These are phyloP conservation scores for Charadrius vociferus DNA, from an alignment of 2,113 vertebrate genomes.

Conservation along the genomic window DNA sequence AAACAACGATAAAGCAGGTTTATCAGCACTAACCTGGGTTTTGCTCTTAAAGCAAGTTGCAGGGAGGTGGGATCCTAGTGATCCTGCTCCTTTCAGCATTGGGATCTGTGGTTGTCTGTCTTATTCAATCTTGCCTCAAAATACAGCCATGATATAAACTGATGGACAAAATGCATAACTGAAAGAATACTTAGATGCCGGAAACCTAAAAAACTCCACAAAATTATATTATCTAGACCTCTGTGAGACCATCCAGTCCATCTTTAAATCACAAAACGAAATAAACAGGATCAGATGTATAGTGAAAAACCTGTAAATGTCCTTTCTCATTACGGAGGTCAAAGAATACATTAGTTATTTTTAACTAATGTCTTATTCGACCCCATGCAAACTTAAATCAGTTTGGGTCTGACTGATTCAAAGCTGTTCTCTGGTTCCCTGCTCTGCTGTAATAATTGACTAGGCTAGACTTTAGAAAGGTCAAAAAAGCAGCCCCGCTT, in stretches of 20 bases:
- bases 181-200: background rate
- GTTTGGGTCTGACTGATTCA: constrained; percentile 78
- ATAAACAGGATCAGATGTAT: constrained; percentile 62
- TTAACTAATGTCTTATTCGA: constrained; percentile 76
- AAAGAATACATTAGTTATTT: constrained; percentile 77
- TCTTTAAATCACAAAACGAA: constrained; percentile 30
- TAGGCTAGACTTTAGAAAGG: constrained; percentile 75
- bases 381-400: constrained; percentile 81
- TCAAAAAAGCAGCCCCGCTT: constrained; percentile 71
- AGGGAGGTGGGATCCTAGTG: background rate
- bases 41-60: background rate
- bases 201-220: background rate
- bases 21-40: background rate
- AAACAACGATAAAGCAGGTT: background rate
- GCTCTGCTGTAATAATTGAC: constrained; percentile 79
- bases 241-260: background rate
- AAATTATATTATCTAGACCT: background rate
- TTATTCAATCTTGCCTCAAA: background rate
- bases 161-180: background rate
- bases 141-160: background rate
- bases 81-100: background rate
- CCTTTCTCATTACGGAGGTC: constrained; percentile 75
- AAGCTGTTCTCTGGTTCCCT: constrained; percentile 76
- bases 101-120: background rate
- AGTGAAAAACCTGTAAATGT: constrained; percentile 53